Evolutionary conservation across 2,888 invertebrate species (phyloP), one percentile per base, ranked within the genome.

Genomic region (Notodromas monacha): DNA sequence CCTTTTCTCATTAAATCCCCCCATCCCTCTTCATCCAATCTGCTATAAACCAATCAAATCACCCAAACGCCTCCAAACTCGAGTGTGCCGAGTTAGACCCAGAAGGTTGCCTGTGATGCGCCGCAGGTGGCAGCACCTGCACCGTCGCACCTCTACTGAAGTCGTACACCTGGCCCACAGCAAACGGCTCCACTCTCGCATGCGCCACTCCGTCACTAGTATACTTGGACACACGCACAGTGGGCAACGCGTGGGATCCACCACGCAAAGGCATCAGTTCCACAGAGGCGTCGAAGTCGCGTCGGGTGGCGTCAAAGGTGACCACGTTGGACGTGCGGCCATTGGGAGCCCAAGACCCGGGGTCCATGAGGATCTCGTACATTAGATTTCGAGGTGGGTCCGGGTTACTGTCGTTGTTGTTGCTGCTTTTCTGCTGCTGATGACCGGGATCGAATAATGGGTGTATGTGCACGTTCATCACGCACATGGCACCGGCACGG

Each of bases 251-350:
- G 36, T 84, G 55, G 46, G 68, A 73, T 12, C 86, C 86, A 13
- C 76, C 69, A 13, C 67, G 66, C n/a, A 86, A 51, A 3, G 84
- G 84, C 70, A 84, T 76, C 16, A 84, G 74, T 42, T 84, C 81
- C 1, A 65, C 63, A 29, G 79, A 70, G 27, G 57, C 59, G 47
- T 73, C 72, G 35, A 14, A 8, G 10, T 14, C 36, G n/a, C 37
- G 36, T 33, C 33, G n/a, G n/a, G n/a, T n/a, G n/a, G n/a, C n/a
- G n/a, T n/a, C n/a, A n/a, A n/a, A n/a, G n/a, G n/a, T n/a, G n/a
- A n/a, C n/a, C n/a, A n/a, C n/a, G n/a, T n/a, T n/a, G n/a, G n/a
- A n/a, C 15, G 77, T 74, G 32, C 76, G 59, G 2, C 81, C 81
- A 42, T 76, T 66, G 14, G 84, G 70, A 1, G 77, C 79, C 86